Percentiles rank a stretch among this genome's conserved stretches.
Conservation (phyloP, 2,888 invertebrate species). For the Sarcophaga subvicina region DNA sequence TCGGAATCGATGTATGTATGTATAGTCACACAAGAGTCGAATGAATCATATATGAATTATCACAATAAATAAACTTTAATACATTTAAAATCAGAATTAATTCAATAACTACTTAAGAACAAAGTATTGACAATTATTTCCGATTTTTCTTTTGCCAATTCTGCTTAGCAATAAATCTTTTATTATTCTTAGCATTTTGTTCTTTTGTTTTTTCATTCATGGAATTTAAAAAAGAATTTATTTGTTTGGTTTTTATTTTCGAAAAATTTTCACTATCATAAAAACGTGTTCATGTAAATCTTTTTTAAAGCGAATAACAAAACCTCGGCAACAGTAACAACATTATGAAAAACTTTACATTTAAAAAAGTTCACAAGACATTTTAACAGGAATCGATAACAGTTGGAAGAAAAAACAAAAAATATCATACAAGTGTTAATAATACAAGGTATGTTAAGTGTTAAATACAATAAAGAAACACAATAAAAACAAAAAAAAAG, state of each 20-base stretch:
- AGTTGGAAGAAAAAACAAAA: slow-evolving; percentile 18
- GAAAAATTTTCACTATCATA: slow-evolving; percentile 38
- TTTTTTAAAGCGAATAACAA: slow-evolving; percentile 32
- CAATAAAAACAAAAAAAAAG: slow-evolving; percentile 9
- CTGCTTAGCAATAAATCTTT: not conserved
- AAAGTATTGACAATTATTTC: not conserved
- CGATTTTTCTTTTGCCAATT: not conserved
- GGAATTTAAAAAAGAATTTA: slow-evolving; percentile 43
- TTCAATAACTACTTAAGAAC: not conserved
- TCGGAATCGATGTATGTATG: too few species aligned
- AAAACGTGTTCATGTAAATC: slow-evolving; percentile 64
- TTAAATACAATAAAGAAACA: slow-evolving; percentile 49
- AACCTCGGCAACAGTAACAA: not conserved
- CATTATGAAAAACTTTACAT: slow-evolving; percentile 21
- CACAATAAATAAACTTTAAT: too few species aligned
- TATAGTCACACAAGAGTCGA: too few species aligned
- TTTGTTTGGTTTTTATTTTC: slow-evolving; percentile 1
- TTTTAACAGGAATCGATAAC: slow-evolving; percentile 66
- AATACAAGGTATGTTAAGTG: slow-evolving; percentile 61
- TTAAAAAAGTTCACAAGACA: slow-evolving; percentile 60
- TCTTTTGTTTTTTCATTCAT: slow-evolving; percentile 38
- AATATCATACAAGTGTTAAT: slow-evolving; percentile 59
- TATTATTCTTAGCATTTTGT: slow-evolving; percentile 19
- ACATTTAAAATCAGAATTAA: not conserved
- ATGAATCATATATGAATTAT: too few species aligned